phyloP scores from a whole-genome alignment of 1,140 invertebrate genomes.

The Meteorus sp. region DNA sequence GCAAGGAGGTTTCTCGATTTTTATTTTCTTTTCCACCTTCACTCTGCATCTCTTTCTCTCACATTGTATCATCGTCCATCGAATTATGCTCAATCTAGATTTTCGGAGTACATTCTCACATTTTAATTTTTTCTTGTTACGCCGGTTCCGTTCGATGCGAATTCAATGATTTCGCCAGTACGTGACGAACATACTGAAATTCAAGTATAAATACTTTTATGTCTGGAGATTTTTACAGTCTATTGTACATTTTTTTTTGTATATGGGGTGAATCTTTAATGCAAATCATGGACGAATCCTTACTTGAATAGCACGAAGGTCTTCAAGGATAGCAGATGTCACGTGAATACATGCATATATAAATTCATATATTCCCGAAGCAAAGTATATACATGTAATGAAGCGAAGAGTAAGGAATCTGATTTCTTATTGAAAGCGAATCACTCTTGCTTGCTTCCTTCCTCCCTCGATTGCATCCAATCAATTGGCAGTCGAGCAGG shows the following conservation, averaged over 20 bases:
- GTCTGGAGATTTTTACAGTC: too few relatives aligned
- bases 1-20: neutral
- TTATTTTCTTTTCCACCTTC: conserved; percentile 4
- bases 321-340: conserved; percentile 11
- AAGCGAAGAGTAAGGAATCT: neutral
- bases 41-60: neutral
- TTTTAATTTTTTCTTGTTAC: too few relatives aligned
- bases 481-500: conserved; percentile 5
- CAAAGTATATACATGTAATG: neutral
- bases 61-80: neutral
- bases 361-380: neutral
- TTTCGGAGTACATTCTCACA: too few relatives aligned
- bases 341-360: too few relatives aligned
- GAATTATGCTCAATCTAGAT: neutral
- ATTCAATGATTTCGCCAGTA: too few relatives aligned
- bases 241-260: neutral
- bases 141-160: too few relatives aligned
- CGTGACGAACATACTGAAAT: too few relatives aligned
- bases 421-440: neutral
- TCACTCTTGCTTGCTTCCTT: conserved; percentile 5
- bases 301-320: neutral
- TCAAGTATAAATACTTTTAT: too few relatives aligned
- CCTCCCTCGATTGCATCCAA: neutral
- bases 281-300: conserved; percentile 8
- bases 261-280: neutral